Percentiles rank a stretch among this genome's conserved stretches.
Conservation (phyloP, 1,140 invertebrate species). For the Steinernema feltiae region DNA sequence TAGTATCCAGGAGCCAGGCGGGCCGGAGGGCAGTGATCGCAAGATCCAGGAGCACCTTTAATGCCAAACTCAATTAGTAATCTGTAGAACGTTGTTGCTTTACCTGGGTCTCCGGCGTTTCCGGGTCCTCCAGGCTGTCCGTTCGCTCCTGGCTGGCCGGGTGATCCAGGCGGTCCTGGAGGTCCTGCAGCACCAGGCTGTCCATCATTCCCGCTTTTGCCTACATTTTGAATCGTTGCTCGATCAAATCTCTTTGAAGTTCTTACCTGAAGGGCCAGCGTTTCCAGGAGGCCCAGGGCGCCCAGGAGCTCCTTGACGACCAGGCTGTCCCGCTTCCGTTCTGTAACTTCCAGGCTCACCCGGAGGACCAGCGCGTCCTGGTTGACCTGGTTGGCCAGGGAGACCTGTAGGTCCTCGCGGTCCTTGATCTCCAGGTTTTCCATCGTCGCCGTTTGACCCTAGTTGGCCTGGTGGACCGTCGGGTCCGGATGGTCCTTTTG, state of each 20-base stretch:
- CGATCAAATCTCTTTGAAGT: not conserved
- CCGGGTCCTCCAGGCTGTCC: conserved; percentile 34
- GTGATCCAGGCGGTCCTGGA: conserved; percentile 34
- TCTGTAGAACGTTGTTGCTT: not conserved
- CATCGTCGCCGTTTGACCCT: conserved; percentile 35
- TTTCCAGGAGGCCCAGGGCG: conserved; percentile 39
- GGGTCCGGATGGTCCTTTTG: conserved; percentile 41
- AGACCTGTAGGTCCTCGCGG: conserved; percentile 33
- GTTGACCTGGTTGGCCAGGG: conserved; percentile 34
- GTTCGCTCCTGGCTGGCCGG: conserved; percentile 39
- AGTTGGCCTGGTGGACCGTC: conserved; percentile 38
- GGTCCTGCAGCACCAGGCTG: conserved; percentile 26
- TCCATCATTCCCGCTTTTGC: conserved; percentile 33
- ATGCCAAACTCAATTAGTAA: not conserved
- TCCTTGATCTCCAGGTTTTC: conserved; percentile 42
- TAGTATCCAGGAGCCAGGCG: conserved; percentile 43
- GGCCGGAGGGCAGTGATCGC: conserved; percentile 41
- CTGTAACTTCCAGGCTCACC: conserved; percentile 37
- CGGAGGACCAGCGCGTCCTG: conserved; percentile 39
- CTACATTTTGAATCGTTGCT: conserved; percentile 10
- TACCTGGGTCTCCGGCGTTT: conserved; percentile 28
- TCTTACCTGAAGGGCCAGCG: conserved; percentile 31
- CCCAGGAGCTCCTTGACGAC: conserved; percentile 36
- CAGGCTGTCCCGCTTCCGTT: conserved; percentile 38
- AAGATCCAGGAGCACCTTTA: conserved; percentile 28